phyloP scores from a whole-genome alignment of 2,113 vertebrate species.

The Galeopterus variegatus region DNA sequence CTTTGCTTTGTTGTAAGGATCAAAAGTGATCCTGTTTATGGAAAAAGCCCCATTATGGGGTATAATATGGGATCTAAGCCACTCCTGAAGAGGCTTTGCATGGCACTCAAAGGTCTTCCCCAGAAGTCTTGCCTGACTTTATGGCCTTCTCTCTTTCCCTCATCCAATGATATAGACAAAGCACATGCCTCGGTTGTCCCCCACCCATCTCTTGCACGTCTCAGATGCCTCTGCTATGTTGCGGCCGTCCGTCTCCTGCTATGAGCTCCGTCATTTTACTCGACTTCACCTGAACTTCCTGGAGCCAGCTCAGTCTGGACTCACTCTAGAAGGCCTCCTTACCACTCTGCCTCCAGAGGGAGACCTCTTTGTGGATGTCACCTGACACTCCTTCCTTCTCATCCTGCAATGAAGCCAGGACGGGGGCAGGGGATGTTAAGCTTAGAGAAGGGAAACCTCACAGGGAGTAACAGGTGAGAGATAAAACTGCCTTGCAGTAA shows the following conservation, averaged over 20 bases:
- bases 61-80: too few species aligned
- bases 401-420: accelerated
- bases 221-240: background rate
- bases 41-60: accelerated
- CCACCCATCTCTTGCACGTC: background rate
- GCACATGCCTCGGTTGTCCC: accelerated
- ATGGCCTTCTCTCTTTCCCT: background rate
- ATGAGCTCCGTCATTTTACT: accelerated
- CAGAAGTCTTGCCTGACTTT: accelerated
- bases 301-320: background rate
- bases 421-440: too few species aligned
- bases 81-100: background rate
- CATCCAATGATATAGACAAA: accelerated
- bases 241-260: background rate
- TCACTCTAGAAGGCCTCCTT: background rate
- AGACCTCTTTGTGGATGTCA: background rate
- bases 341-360: background rate
- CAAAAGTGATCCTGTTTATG: background rate
- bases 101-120: accelerated
- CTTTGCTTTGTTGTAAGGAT: background rate
- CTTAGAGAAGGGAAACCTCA: background rate
- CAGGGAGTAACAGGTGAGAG: background rate
- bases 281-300: background rate
- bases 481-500: background rate
- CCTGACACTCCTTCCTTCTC: background rate